Evolutionary conservation across 2,113 vertebrate genomes (phyloP).

Genomic region (Rhizomys pruinosus): DNA sequence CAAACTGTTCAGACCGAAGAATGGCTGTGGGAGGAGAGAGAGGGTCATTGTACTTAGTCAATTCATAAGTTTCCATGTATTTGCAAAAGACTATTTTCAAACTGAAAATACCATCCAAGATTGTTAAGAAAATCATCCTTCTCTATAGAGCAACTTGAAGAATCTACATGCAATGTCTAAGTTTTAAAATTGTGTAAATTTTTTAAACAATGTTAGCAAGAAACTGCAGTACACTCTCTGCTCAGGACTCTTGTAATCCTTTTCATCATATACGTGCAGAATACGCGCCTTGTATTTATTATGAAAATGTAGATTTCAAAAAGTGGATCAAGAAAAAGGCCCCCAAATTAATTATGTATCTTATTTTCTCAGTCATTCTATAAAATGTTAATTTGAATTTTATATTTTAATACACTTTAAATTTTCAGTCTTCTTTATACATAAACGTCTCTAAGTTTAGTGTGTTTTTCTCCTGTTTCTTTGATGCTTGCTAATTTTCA

Average conservation of each 20-base stretch:
- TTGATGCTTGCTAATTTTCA: conserved; percentile 39
- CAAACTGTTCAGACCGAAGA: background rate
- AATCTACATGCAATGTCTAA: background rate
- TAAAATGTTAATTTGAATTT: conserved; percentile 18
- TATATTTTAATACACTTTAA: background rate
- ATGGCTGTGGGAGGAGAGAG: background rate
- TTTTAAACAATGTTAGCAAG: background rate
- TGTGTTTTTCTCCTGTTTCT: background rate
- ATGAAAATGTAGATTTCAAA: conserved; percentile 39
- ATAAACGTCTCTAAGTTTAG: background rate
- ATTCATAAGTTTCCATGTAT: background rate
- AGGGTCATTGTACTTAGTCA: background rate
- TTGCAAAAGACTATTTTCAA: background rate
- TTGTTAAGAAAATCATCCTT: background rate
- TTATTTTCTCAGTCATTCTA: background rate
- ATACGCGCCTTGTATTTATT: background rate
- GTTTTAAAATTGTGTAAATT: background rate
- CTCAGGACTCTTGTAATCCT: background rate
- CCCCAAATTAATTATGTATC: background rate
- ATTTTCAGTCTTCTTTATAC: conserved; percentile 10
- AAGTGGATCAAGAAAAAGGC: background rate
- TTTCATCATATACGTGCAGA: background rate
- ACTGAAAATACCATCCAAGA: background rate
- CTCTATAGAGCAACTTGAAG: background rate
- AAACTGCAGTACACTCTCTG: background rate